Evolutionary conservation across 1,140 invertebrate species (phyloP).

Genomic region (Littorina saxatilis): DNA sequence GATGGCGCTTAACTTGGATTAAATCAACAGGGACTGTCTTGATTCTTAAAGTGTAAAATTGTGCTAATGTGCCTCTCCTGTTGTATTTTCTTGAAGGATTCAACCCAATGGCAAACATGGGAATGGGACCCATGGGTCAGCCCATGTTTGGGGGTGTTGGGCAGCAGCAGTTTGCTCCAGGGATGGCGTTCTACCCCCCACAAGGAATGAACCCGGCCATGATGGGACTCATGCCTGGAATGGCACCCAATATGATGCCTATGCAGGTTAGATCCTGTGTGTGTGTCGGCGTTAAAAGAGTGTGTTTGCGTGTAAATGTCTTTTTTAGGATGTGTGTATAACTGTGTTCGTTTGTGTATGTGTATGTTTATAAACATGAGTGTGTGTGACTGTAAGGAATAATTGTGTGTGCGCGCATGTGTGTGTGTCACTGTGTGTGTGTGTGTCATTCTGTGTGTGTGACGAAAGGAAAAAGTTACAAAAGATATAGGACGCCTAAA

Average conservation of each 20-base stretch:
- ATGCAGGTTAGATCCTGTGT: constrained; percentile 12
- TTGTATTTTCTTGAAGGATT: background rate
- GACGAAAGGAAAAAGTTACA: too few relatives aligned
- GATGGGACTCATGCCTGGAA: constrained; percentile 6
- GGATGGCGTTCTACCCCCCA: constrained; percentile 7
- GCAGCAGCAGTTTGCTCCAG: background rate
- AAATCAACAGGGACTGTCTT: too few relatives aligned
- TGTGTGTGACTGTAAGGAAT: background rate
- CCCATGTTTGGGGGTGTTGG: constrained; percentile 15
- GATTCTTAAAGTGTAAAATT: too few relatives aligned
- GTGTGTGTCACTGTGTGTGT: background rate
- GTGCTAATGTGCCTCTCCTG: too few relatives aligned
- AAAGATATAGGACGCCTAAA: too few relatives aligned
- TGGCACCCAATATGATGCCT: constrained; percentile 27
- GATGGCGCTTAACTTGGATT: too few relatives aligned
- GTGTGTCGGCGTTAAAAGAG: too few relatives aligned
- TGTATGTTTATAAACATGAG: background rate
- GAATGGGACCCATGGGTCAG: constrained; percentile 21
- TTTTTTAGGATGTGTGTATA: background rate
- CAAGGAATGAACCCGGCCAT: constrained; percentile 26
- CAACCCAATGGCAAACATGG: constrained; percentile 1
- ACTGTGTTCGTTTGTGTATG: background rate
- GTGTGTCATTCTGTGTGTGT: too few relatives aligned
- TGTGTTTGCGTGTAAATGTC: background rate
- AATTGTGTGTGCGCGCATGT: background rate